A percentile compares a stretch with the other conserved stretches of the same genome.
phyloP scores from a whole-genome alignment of 2,113 vertebrate species.

The Notarius quadriscutis region DNA sequence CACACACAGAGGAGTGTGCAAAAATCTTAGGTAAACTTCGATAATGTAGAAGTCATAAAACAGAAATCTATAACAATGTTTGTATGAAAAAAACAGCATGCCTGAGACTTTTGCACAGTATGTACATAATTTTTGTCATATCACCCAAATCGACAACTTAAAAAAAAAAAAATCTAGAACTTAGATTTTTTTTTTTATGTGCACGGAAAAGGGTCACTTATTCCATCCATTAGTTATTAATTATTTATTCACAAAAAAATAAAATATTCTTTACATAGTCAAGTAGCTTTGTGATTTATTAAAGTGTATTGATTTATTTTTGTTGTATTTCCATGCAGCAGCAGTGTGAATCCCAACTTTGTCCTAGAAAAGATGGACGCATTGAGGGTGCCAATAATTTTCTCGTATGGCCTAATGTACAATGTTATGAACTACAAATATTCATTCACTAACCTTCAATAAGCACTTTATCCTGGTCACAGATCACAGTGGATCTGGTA shows the following conservation, averaged over 20 bases:
- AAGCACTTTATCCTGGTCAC: not conserved
- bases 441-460: not conserved
- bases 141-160: too few relatives aligned
- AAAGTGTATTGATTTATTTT: not conserved
- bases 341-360: not conserved
- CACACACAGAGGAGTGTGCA: too few relatives aligned
- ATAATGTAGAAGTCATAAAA: too few relatives aligned
- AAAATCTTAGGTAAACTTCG: too few relatives aligned
- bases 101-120: too few relatives aligned
- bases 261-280: not conserved
- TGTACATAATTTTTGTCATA: too few relatives aligned
- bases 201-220: not conserved
- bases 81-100: too few relatives aligned
- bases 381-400: constrained; percentile 4
- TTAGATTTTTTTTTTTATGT: not conserved
- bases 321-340: not conserved
- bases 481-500: not conserved
- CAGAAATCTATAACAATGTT: too few relatives aligned
- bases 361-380: not conserved
- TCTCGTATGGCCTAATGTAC: not conserved
- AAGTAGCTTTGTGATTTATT: not conserved
- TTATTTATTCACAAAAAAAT: not conserved
- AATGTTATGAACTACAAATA: not conserved
- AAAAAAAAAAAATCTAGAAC: too few relatives aligned
- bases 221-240: not conserved